Evolutionary conservation across 2,797 vertebrate species (phyloP).

Genomic region (Urophycis tenuis): DNA sequence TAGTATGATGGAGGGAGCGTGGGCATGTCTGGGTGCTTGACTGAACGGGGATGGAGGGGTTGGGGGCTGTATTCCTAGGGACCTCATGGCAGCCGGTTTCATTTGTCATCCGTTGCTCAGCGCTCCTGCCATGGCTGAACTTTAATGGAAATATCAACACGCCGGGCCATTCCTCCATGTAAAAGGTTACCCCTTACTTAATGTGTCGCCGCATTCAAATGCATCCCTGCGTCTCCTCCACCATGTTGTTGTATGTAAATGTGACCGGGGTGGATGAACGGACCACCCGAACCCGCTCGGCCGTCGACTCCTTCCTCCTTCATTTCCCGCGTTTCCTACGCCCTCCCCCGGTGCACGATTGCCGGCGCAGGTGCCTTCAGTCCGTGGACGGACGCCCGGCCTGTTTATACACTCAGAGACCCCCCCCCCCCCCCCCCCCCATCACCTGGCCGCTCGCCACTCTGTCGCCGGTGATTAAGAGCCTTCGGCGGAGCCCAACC

Average conservation of each 20-base stretch:
- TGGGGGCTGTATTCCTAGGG: slow-evolving; percentile 12
- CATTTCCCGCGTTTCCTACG: background rate
- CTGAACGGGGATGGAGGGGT: slow-evolving; percentile 22
- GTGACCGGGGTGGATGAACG: background rate
- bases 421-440: too few relatives aligned
- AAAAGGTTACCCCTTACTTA: background rate
- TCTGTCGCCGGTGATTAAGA: background rate
- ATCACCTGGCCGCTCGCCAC: slow-evolving; percentile 24
- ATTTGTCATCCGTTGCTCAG: slow-evolving; percentile 44
- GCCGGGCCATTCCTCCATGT: background rate
- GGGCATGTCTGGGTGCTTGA: slow-evolving; percentile 28
- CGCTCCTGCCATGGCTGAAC: background rate
- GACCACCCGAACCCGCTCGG: background rate
- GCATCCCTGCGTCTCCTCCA: background rate
- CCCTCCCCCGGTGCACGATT: background rate
- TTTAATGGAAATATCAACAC: slow-evolving; percentile 3
- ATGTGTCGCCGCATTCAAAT: background rate
- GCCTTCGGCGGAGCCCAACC: background rate
- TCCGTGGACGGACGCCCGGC: too few relatives aligned
- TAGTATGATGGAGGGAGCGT: slow-evolving; percentile 49
- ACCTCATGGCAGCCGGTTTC: slow-evolving; percentile 15
- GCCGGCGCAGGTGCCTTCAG: too few relatives aligned
- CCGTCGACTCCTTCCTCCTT: background rate
- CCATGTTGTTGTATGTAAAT: slow-evolving; percentile 2
- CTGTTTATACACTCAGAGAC: too few relatives aligned